phyloP scores from a whole-genome alignment of 2,797 vertebrate species.

The Gastrophryne carolinensis region DNA sequence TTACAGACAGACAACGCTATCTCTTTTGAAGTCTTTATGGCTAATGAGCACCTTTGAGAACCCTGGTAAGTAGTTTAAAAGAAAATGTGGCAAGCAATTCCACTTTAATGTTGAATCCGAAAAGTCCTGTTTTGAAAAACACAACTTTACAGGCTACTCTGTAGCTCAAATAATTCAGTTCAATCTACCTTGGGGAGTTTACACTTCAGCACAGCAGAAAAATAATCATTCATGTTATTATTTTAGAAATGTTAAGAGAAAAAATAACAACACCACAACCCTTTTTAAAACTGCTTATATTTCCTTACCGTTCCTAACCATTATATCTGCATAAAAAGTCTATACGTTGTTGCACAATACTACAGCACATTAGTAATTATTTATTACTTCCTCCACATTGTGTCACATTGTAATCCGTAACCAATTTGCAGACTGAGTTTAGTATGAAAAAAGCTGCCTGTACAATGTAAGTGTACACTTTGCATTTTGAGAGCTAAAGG shows the following conservation, averaged over 20 bases:
- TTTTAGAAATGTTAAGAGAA: not conserved
- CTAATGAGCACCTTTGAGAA: too few species aligned
- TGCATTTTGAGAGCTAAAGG: not conserved
- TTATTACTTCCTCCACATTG: not conserved
- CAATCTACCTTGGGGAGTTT: not conserved
- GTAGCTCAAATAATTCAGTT: not conserved
- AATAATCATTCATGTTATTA: not conserved
- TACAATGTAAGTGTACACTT: conserved; percentile 1
- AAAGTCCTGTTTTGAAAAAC: not conserved
- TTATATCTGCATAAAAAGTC: not conserved
- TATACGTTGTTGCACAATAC: not conserved
- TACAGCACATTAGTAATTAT: too few species aligned
- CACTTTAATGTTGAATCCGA: not conserved
- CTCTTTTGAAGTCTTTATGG: too few species aligned
- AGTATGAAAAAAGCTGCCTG: not conserved
- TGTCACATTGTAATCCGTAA: not conserved
- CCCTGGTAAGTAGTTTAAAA: not conserved
- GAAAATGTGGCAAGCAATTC: not conserved
- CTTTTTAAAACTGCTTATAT: too few species aligned
- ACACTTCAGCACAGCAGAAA: not conserved
- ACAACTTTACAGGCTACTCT: not conserved
- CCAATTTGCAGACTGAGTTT: not conserved
- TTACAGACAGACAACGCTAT: too few species aligned
- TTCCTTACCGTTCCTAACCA: not conserved
- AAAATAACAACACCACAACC: too few species aligned